Conservation (phyloP, 2,797 vertebrate species). For the Apogon talboti region DNA sequence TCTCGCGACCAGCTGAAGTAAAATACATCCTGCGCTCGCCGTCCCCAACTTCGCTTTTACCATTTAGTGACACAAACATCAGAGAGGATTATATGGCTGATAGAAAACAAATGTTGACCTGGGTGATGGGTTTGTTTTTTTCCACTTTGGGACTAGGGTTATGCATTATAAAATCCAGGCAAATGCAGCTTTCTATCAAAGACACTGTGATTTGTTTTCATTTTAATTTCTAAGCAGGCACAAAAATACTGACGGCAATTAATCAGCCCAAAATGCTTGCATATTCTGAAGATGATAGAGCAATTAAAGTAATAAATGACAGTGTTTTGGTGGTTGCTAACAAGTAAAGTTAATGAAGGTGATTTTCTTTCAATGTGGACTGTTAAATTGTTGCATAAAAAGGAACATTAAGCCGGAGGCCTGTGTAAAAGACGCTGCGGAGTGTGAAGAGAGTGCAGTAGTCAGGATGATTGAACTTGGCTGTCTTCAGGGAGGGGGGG, state of each 20-base stretch:
- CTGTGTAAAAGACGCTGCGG: slow-evolving; percentile 35
- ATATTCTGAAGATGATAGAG: no score
- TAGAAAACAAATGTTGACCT: slow-evolving; percentile 47
- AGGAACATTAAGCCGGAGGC: slow-evolving; percentile 36
- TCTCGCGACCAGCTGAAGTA: slow-evolving; percentile 67
- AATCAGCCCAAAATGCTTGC: no score
- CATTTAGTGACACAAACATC: slow-evolving; percentile 74
- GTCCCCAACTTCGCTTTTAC: slow-evolving; percentile 54
- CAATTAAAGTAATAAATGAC: no score
- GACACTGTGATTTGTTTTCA: not conserved
- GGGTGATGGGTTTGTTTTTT: slow-evolving; percentile 6
- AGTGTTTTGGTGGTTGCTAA: no score
- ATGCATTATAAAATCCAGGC: not conserved
- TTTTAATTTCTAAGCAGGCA: not conserved
- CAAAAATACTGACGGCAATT: not conserved
- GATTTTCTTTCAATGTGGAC: no score
- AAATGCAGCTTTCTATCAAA: not conserved
- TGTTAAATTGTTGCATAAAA: slow-evolving; percentile 41
- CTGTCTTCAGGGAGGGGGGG: slow-evolving; percentile 77
- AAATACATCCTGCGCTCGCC: slow-evolving; percentile 59
- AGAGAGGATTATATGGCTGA: slow-evolving; percentile 53
- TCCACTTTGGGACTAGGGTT: no score
- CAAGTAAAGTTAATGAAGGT: no score
- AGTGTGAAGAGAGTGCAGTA: slow-evolving; percentile 59
- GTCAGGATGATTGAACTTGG: slow-evolving; percentile 74